Base-by-base conservation (phyloP, 2,888 invertebrate genomes). In the Torymus aiolomorphi region DNA sequence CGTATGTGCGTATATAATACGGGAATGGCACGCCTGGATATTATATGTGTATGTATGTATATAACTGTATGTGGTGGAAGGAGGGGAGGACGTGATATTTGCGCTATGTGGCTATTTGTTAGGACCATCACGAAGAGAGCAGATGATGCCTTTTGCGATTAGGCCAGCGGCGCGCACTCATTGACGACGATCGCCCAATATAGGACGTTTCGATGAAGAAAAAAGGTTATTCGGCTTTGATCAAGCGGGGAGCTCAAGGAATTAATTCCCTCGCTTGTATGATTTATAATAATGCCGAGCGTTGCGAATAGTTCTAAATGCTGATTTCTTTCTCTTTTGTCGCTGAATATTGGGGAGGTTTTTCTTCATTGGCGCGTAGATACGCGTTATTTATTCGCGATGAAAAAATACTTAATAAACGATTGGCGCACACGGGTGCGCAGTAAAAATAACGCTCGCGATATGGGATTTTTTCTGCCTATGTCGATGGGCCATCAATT, bases 61-160 rank as follows among this genome's bases (percentile, higher is more conserved):
- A 13, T 18, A 56, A n/a, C n/a, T n/a, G n/a, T 63, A 56, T 20
- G n/a, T 20, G 8, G 14, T 20, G 42, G 20, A n/a, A 14, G 8
- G 14, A 18, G 59, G 14, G 18, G 3, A 13, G 16, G 18, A 66
- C 54, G 59, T 20, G 42, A 69, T 74, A 57, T 73, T 78, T 63
- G 63, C 69, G 57, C 51, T 59, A 11, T 54, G 54, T 24, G 70
- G 52, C 67, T 73, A 75, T 74, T 74, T 69, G 74, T 79, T 62
- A 75, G 79, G 69, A 42, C 14, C 52, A 52, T 69, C 74, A 52
- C 51, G 65, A 66, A 75, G 2, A 42, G 51, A 24, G 52, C 57
- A 42, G 59, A 76, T 75, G 66, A 80, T 71, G 24, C 42, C 24
- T 16, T 14, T 20, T n/a, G 16, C 72, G 65, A 80, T 79, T 78